Percentiles rank a stretch among this genome's conserved stretches.
phyloP scores from a whole-genome alignment of 1,140 invertebrate species.

The Monochamus saltuarius region DNA sequence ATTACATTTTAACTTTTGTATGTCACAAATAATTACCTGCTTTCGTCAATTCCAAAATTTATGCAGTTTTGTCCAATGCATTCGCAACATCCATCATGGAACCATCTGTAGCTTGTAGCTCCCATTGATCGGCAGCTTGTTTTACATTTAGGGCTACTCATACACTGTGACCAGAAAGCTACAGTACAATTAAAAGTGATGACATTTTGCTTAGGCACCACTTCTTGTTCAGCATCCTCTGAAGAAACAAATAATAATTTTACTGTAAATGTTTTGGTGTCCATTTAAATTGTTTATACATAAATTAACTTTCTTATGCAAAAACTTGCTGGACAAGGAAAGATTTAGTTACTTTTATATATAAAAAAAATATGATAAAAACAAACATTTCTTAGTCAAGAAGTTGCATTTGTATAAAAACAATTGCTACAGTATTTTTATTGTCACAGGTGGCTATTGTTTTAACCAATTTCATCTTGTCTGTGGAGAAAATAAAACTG shows the following conservation, averaged over 20 bases:
- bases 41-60: conserved; percentile 91
- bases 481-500: no score
- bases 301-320: no score
- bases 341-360: no score
- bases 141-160: conserved; percentile 85
- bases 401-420: no score
- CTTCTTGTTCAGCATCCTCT: conserved; percentile 65
- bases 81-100: conserved; percentile 94
- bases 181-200: conserved; percentile 87
- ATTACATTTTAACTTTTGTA: not conserved
- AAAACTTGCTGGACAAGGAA: no score
- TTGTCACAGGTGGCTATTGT: no score
- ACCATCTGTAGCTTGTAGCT: conserved; percentile 80
- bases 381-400: no score
- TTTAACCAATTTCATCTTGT: no score
- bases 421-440: no score
- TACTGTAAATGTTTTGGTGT: no score
- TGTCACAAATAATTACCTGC: conserved; percentile 55
- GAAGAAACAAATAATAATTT: conserved; percentile 30
- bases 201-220: conserved; percentile 61
- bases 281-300: no score
- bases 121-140: conserved; percentile 73
- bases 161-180: conserved; percentile 87
- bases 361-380: no score
- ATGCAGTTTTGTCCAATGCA: conserved; percentile 88